A percentile compares a stretch with the other conserved stretches of the same genome.
Evolutionary conservation across 2,113 vertebrate genomes (phyloP).

Genomic region (Mirza zaza): DNA sequence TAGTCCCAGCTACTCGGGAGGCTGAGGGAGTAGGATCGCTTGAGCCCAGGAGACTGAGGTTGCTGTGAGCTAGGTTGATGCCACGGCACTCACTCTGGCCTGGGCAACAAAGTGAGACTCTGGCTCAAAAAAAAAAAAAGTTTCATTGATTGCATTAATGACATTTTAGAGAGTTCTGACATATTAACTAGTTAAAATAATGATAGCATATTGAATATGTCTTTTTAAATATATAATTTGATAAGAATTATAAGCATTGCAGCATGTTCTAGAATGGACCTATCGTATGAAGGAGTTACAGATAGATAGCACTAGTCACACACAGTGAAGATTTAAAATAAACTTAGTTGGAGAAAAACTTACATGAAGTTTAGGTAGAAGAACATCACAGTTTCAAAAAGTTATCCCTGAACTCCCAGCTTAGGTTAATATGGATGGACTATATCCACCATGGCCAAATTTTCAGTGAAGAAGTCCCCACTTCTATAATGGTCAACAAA

Average conservation of each 20-base stretch:
- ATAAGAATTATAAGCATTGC: neutral
- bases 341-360: neutral
- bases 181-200: constrained; percentile 54
- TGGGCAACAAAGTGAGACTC: no score
- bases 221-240: neutral
- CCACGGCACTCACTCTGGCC: no score
- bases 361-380: neutral
- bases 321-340: neutral
- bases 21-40: no score
- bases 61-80: no score
- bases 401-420: neutral
- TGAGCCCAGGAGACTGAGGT: no score
- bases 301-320: neutral
- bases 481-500: neutral
- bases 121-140: no score
- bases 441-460: neutral
- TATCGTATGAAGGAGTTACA: neutral
- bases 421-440: neutral
- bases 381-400: neutral
- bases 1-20: no score
- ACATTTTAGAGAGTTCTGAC: constrained; percentile 62
- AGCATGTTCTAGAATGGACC: neutral
- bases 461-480: neutral
- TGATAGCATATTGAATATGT: neutral
- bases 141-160: constrained; percentile 77